Conservation (phyloP, 2,797 vertebrate species). For the Scyliorhinus canicula region DNA sequence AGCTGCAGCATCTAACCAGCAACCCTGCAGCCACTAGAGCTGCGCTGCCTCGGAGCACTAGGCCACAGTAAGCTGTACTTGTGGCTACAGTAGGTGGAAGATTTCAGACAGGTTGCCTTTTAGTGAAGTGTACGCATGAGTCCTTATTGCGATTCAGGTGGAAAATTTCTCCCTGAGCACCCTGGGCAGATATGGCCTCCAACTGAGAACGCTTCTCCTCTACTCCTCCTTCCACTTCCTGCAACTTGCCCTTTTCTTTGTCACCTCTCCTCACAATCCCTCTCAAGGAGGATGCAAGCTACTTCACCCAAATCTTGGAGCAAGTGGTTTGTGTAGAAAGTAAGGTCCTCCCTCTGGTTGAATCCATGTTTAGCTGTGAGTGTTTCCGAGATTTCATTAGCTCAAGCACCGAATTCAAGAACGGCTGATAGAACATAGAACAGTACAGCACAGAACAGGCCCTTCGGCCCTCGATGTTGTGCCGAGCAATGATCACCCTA, state of each 20-base stretch:
- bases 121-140: background rate
- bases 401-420: background rate
- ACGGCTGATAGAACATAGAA: too few species aligned
- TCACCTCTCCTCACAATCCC: background rate
- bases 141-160: background rate
- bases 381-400: background rate
- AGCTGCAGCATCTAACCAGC: background rate
- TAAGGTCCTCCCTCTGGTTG: too few species aligned
- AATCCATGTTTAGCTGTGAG: background rate
- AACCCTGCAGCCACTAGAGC: background rate
- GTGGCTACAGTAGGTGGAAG: background rate
- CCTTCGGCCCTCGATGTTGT: too few species aligned
- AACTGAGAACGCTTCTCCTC: background rate
- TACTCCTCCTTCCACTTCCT: background rate
- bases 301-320: too few species aligned
- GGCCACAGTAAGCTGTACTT: too few species aligned
- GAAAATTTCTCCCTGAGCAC: background rate
- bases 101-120: background rate
- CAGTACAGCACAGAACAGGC: too few species aligned
- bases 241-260: background rate
- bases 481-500: too few species aligned
- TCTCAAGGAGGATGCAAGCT: background rate
- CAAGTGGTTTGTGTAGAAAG: too few species aligned
- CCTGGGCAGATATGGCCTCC: background rate
- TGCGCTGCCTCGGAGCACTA: background rate